Base-by-base conservation (phyloP, 2,888 invertebrate species). In the Podotricha telesiphe region DNA sequence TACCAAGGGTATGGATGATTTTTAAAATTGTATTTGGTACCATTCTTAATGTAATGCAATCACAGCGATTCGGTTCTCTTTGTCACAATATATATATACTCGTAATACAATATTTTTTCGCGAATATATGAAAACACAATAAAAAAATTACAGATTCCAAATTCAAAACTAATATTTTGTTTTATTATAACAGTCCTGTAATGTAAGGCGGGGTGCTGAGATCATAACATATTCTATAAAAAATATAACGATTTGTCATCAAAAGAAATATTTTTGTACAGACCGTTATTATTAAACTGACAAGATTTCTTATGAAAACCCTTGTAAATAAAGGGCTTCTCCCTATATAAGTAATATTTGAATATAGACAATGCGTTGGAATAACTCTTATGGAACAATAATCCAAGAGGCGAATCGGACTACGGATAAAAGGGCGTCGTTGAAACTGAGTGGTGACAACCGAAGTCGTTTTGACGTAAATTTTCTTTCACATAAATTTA, bases 361-460 rank as follows among this genome's bases (percentile, higher is more conserved):
- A n/a, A 51, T 53, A 20, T 53, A 65, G 19, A 61, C 42, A 37
- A 65, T 56, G 37, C 50, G 19, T 58, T 61, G 55, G 48, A 48
- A 37, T 40, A 63, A 63, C 47, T 59, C 53, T 69, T 56, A 56
- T 67, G 61, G 64, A 55, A 64, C 45, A 70, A 51, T 72, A 70
- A 72, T 70, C 72, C 70, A 70, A 72, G 65, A 56, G 51, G 19
- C 13, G 11, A 45, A 65, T 72, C 58, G 61, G 45, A 61, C 61
- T 67, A 50, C 65, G 17, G 67, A 65, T 65, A 70, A 67, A 70
- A 67, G 58, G 67, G 65, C 62, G 58, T 51, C 42, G 56, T 67
- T 61, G 61, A 56, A 34, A 51, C 22, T 55, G 45, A 68, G 42
- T 65, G 53, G n/a, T 22, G 40, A 28, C 20, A 42, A 42, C 62